A percentile compares a stretch with the other conserved stretches of the same genome.
Conservation (phyloP, 1,140 invertebrate species). For the Sesamia nonagrioides region DNA sequence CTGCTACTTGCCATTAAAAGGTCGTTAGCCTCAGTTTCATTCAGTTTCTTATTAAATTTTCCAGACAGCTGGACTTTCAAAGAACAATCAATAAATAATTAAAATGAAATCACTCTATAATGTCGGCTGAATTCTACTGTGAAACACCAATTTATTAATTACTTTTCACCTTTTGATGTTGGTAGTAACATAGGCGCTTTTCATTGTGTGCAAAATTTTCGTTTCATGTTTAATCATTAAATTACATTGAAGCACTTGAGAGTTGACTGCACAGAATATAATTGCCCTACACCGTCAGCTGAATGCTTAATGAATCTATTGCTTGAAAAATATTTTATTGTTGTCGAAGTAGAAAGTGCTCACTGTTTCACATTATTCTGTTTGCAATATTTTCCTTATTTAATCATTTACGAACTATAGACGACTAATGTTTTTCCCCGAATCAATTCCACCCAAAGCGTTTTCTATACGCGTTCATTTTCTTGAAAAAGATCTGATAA, state of each 20-base stretch:
- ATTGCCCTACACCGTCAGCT: not conserved
- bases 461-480: constrained; percentile 10
- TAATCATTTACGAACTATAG: not conserved
- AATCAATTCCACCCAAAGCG: not conserved
- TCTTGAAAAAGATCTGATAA: constrained; percentile 3
- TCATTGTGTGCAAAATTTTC: constrained; percentile 27
- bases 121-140: constrained; percentile 34
- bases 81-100: constrained; percentile 37
- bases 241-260: constrained; percentile 20
- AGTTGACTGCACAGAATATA: constrained; percentile 29
- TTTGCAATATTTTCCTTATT: not conserved
- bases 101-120: constrained; percentile 38
- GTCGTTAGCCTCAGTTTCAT: not conserved
- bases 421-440: not conserved
- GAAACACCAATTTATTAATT: constrained; percentile 48
- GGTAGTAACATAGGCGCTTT: constrained; percentile 7
- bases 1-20: not conserved
- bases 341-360: not conserved
- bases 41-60: constrained; percentile 39
- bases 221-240: constrained; percentile 16
- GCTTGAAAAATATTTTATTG: not conserved
- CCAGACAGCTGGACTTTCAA: constrained; percentile 43
- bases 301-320: not conserved
- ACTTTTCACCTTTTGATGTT: constrained; percentile 40
- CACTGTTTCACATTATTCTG: no score